Base-by-base conservation (phyloP, 1,140 invertebrate genomes). In the Leptopilina clavipes region DNA sequence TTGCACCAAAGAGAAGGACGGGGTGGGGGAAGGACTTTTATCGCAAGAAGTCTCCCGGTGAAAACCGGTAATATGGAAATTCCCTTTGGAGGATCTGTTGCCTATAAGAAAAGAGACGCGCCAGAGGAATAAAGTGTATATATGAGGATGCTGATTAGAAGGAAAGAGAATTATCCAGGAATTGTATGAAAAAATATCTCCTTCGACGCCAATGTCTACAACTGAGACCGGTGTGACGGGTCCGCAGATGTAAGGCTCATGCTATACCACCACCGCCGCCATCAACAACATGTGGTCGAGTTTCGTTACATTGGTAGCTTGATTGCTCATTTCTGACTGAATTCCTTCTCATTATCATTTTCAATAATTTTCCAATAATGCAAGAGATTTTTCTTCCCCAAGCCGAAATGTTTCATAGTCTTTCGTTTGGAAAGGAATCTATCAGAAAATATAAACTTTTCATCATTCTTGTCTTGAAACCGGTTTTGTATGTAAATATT, bases 211-310 rank as follows among this genome's bases (percentile, higher is more conserved):
- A 86, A 3, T 89, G 88, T 48, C 31, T 77, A 84, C 77, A 85
- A 86, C 81, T 81, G 83, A 79, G 88, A 90, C 89, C 89, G 89
- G 89, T 90, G 83, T 88, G 88, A 90, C 89, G 86, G 85, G 89
- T 89, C 86, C 86, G 88, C 87, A 90, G 87, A 89, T 89, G 89
- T 84, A 82, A 86, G 85, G 72, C 74, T 83, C 82, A 1, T 76
- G 52, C 79, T 48, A 74, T 75, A 79, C 83, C 79, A 81, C 80
- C 76, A 72, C 76, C 72, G 79, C 73, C 81, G 79, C 79, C 78
- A 81, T 82, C 81, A 74, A 78, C 81, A 84, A 81, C 84, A 86
- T 85, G 81, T 87, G 87, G 84, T 84, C 77, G 73, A 25, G 65
- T 70, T 18, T 74, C 56, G 17, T 44, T 52, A n/a, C n/a, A 31